Conservation (phyloP, 2,113 vertebrate genomes). For the Neomonachus schauinslandi region DNA sequence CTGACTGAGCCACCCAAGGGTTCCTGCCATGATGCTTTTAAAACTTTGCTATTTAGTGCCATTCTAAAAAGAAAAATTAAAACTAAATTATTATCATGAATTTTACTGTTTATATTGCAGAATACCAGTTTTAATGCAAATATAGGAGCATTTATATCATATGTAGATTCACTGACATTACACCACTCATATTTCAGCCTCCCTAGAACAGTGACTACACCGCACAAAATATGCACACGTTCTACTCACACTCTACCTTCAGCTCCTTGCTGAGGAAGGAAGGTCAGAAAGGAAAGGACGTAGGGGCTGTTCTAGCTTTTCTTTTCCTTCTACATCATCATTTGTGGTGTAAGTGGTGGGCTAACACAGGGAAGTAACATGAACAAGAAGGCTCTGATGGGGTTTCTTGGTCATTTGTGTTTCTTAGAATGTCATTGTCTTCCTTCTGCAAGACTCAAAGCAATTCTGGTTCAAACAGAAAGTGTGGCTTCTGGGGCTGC, state of each 20-base stretch:
- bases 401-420: background rate
- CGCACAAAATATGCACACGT: background rate
- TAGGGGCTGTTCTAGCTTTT: background rate
- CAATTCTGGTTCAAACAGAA: constrained; percentile 5
- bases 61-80: background rate
- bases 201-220: rapidly evolving
- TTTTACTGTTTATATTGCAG: background rate
- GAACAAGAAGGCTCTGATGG: background rate
- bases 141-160: background rate
- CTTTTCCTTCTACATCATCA: background rate
- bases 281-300: background rate
- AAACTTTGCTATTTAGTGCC: background rate
- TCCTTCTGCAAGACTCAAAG: background rate
- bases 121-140: background rate
- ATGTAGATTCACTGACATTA: background rate
- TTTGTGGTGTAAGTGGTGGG: background rate
- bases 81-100: background rate
- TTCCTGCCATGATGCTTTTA: background rate
- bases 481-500: background rate
- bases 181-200: background rate
- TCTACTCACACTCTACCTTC: background rate
- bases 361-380: background rate
- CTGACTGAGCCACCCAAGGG: background rate
- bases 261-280: background rate
- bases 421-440: background rate